Evolutionary conservation across 2,888 invertebrate species (phyloP), one percentile per base, ranked within the genome.

Genomic region (Perizoma flavofasciatum): DNA sequence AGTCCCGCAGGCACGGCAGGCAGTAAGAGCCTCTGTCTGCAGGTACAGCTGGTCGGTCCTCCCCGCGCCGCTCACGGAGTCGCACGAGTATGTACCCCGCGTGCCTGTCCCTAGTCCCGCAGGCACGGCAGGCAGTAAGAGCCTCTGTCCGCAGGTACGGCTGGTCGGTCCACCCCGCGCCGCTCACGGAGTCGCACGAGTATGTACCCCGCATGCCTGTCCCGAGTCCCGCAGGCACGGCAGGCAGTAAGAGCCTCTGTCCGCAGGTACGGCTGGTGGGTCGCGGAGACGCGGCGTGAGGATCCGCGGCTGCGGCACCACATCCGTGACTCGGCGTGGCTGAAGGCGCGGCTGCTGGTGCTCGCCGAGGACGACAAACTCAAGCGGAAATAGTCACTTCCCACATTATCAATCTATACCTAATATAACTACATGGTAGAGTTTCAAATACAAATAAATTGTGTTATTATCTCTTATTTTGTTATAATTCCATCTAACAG

Each of bases 171-270:
- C 83, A 78, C 74, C 67, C 69, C 63, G 74, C 8, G 62, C 61
- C 55, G 86, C 79, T 46, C 77, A 75, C 22, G 7, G 58, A 67
- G 78, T 68, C 59, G 79, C 73, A 51, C 77, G 70, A 56, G 71
- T 64, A 74, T 37, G 55, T 55, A 34, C n/a, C n/a, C n/a, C n/a
- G 35, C 35, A 6, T 5, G 35, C 5, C 35, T 5, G 35, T 5
- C 5, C 48, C 4, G 68, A 88, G 83, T 59, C 81, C 77, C 34
- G 80, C 79, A 63, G 90, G 89, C 88, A 81, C 52, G 66, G 86
- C 83, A 78, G 65, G 93, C n/a, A n/a, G n/a, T n/a, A n/a, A n/a
- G n/a, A n/a, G n/a, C n/a, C 93, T 85, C 92, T 6, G 81, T 86
- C 84, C 79, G 85, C 44, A 8, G 71, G 44, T 58, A 69, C 40